Conservation (phyloP, 2,797 vertebrate genomes). For the Sebastes hubbsi region DNA sequence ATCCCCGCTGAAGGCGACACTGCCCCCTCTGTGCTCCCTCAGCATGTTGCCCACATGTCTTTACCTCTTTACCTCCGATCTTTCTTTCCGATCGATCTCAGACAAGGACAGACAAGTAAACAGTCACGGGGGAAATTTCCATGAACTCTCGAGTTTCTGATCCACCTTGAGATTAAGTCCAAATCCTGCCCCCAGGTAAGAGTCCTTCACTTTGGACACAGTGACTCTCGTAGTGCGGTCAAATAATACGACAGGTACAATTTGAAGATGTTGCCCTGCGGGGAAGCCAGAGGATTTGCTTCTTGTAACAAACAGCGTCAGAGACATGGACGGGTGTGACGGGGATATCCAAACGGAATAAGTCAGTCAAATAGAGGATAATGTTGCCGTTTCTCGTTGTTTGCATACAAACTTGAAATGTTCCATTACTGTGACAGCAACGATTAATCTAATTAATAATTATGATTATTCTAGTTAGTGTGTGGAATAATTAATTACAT, state of each 20-base stretch:
- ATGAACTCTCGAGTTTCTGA: constrained; percentile 13
- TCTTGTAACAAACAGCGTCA: neutral
- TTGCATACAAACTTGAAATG: neutral
- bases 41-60: neutral
- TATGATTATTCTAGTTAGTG: neutral
- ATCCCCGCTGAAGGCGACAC: neutral
- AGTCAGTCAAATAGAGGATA: neutral
- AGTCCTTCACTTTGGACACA: neutral
- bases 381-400: neutral
- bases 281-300: constrained; percentile 22
- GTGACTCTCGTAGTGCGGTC: neutral
- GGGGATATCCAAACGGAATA: neutral
- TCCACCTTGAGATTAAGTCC: constrained; percentile 24
- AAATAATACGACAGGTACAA: constrained; percentile 16
- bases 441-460: neutral
- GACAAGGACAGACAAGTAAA: neutral
- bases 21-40: neutral
- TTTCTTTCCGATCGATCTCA: neutral
- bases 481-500: neutral
- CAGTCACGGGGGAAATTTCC: neutral
- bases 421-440: neutral
- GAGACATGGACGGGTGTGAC: neutral
- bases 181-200: constrained; percentile 19
- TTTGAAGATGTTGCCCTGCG: constrained; percentile 8
- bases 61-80: neutral